Conservation (phyloP, 2,888 invertebrate genomes). For the Corythucha ciliata region DNA sequence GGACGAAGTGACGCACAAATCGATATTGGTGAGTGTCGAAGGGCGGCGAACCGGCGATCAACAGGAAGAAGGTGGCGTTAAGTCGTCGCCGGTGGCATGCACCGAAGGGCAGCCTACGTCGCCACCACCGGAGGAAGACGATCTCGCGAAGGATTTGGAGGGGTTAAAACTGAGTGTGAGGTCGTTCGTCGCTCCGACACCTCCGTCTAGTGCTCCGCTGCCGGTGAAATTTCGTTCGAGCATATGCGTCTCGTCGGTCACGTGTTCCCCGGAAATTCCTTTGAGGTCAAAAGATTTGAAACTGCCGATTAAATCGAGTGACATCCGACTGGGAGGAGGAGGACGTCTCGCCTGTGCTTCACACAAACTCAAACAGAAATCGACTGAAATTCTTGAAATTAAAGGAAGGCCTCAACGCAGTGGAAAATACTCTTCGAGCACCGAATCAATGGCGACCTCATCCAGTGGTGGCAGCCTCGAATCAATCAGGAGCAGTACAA, state of each 20-base stretch:
- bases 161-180: constrained; percentile 27
- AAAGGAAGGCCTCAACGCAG: constrained; percentile 56
- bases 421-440: constrained; percentile 60
- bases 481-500: constrained; percentile 74
- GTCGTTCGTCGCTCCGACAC: constrained; percentile 54
- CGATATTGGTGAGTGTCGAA: constrained; percentile 28
- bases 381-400: constrained; percentile 46
- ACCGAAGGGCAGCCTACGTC: constrained; percentile 23
- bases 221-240: constrained; percentile 54
- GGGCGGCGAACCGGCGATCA: constrained; percentile 10
- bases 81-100: no score
- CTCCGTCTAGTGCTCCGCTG: constrained; percentile 73
- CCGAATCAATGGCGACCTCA: constrained; percentile 79
- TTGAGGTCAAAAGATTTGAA: constrained; percentile 59
- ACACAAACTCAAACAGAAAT: constrained; percentile 9
- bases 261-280: constrained; percentile 52
- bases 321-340: constrained; percentile 48
- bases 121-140: constrained; percentile 24
- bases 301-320: constrained; percentile 58
- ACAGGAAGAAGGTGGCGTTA: constrained; percentile 13
- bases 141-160: constrained; percentile 25
- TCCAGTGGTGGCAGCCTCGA: constrained; percentile 77
- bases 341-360: constrained; percentile 41
- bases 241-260: constrained; percentile 61
- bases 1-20: constrained; percentile 43